Evolutionary conservation across 1,140 invertebrate species (phyloP), one percentile per base, ranked within the genome.

Genomic region (Drosophila tropicalis): DNA sequence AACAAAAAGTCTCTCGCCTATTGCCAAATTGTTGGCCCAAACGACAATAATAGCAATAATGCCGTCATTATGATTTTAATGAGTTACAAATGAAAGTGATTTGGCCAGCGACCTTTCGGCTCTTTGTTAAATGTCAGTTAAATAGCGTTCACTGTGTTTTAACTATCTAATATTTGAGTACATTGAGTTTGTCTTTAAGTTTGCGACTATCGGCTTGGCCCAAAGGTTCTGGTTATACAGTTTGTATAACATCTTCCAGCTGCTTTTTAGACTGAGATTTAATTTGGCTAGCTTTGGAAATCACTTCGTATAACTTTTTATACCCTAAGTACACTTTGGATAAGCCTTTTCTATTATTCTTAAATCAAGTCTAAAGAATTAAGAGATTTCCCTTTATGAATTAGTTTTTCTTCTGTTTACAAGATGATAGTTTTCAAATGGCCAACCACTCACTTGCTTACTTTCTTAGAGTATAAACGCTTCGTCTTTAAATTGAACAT

Each of bases 31-130:
- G 79, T 75, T 66, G 22, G 29, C 66, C 67, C 15, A 34, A 34
- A 57, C 9, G 41, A 66, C 71, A 57, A 72, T 70, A 57, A 72
- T 62, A 67, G 67, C 64, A 69, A 75, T 72, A 87, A 69, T 64
- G 62, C 70, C 55, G 69, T 71, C 76, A 84, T 87, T 87, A 84
- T 87, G 70, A 78, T 70, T 87, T 89, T 89, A 87, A 87, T 87
- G 84, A 89, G 79, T 69, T 77, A 63, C 80, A 84, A 83, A 84
- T 67, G 84, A 87, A 89, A 87, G 83, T 83, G 69, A 70, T 81
- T 40, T 12, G 15, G n/a, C 44, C 9, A 36, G 41, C 19, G 57
- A 19, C 44, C 44, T 51, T 22, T 39, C n/a, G 36, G 36, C 6
- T 12, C 17, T 51, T 60, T 62, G 64, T 71, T 65, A 72, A 65